A percentile compares a stretch with the other conserved stretches of the same genome.
Evolutionary conservation across 2,797 vertebrate genomes (phyloP).

Genomic region (Tarsius wallacei): DNA sequence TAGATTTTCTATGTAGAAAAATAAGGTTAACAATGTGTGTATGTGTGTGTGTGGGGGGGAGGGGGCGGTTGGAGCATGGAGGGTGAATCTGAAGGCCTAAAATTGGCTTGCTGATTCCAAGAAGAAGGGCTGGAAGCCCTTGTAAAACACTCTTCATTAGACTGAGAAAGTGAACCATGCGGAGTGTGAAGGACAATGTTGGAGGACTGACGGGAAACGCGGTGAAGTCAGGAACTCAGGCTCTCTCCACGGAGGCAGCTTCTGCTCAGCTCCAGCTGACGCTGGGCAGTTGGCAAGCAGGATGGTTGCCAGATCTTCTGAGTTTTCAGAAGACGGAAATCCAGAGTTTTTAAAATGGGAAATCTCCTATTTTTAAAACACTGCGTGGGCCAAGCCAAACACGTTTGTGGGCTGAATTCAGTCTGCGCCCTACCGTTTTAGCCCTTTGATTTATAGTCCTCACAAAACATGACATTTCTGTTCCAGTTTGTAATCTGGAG

Average conservation of each 20-base stretch:
- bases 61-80: too few relatives aligned
- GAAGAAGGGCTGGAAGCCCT: background rate
- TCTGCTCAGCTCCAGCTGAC: conserved; percentile 4
- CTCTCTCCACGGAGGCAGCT: background rate
- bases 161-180: background rate
- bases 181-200: background rate
- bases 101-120: background rate
- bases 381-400: conserved; percentile 82
- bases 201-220: conserved; percentile 40
- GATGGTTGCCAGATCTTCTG: conserved; percentile 78
- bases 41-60: background rate
- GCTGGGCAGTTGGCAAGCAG: conserved; percentile 71
- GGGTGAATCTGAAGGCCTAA: background rate
- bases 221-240: conserved; percentile 21
- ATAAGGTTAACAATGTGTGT: background rate
- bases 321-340: conserved; percentile 82
- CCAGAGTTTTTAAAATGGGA: conserved; percentile 71
- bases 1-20: background rate
- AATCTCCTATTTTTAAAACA: conserved; percentile 85
- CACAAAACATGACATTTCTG: conserved; percentile 78
- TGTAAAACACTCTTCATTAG: background rate
- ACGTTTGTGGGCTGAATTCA: conserved; percentile 77
- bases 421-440: conserved; percentile 80
- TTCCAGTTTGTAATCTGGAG: conserved; percentile 73
- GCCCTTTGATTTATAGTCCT: conserved; percentile 81